Evolutionary conservation across 2,113 vertebrate species (phyloP), one percentile per base, ranked within the genome.

Genomic region (Vulpes ferrilata): DNA sequence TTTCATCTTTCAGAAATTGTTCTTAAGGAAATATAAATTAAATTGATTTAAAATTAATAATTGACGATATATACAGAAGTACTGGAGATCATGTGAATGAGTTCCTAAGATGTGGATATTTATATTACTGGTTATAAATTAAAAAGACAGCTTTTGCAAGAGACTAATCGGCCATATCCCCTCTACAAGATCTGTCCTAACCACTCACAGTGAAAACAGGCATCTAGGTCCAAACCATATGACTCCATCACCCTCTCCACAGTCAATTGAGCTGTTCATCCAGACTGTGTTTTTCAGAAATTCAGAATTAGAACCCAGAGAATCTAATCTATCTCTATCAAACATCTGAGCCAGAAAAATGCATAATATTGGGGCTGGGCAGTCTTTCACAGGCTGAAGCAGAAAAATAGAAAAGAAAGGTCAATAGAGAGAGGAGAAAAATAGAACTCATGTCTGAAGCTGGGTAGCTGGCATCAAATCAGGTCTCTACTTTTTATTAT

Each of bases 21-120:
- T 88, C 57, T 95, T 76, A 9, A 82, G 1, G 48, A 90, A 88
- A 90, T 78, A 89, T 38, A 96, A 78, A 93, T 67, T 90, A 83
- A 30, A 76, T 20, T 35, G 17, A 97, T 93, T 97, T 92, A 88
- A 94, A 97, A 71, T 69, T 43, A 94, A 67, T 62, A 11, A 90
- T 43, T 71, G 35, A 60, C 83, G 23, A 59, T 71, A n/a, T 9
- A 38, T 16, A 32, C 43, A 48, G 59, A 73, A 60, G 16, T 27
- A 25, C 2, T 11, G 0, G 20, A 53, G 6, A 20, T 51, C 15
- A 30, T 3, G 15, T 76, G 62, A 92, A 65, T 48, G 60, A 60
- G 32, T 12, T n/a, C 23, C 19, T 35, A 5, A 48, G 12, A 69
- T 82, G 5, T 32, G 12, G 43, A 43, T 48, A 23, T 73, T 92